Base-by-base conservation (phyloP, 2,888 invertebrate genomes). In the Aphrophora alni region DNA sequence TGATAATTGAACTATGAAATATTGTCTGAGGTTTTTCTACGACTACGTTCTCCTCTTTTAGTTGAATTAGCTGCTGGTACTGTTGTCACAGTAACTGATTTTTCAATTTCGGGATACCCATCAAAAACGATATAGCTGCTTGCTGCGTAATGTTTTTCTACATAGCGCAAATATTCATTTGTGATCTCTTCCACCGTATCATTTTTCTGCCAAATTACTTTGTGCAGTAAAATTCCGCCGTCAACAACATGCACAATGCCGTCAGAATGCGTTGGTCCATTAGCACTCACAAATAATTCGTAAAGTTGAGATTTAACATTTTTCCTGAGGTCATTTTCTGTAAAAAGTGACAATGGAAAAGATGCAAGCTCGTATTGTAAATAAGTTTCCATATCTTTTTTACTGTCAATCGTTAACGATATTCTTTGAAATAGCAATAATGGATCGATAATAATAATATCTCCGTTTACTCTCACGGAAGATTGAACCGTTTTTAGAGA, bases 71-170 rank as follows among this genome's bases (percentile, higher is more conserved):
- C 68, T 7, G 68, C 68, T 68, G 68, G 68, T 68, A 68, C 68
- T 68, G 68, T 68, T 68, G 68, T 68, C 68, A 68, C 68, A 68
- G 68, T 68, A 68, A 68, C 68, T 68, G 24, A 68, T 68, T 68
- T 68, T 68, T 33, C 8, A 33, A 33, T 33, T 33, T 33, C 33
- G 33, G 33, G 33, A 8, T 33, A 33, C 33, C 33, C 33, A 33
- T 33, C 33, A 33, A 33, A 33, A 33, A 33, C 33, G 33, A 33
- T 33, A 33, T 5, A 33, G 33, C 33, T 33, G 33, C 33, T 33
- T 33, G 33, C 33, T 33, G 33, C 33, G 33, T 33, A 33, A 33
- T 68, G 68, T 68, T 68, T 68, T 68, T 68, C 21, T 68, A 68
- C 68, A 68, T 68, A 68, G 68, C 24, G 68, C 4, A 68, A 68